phyloP scores from a whole-genome alignment of 1,140 invertebrate species.

The Elysia chlorotica region DNA sequence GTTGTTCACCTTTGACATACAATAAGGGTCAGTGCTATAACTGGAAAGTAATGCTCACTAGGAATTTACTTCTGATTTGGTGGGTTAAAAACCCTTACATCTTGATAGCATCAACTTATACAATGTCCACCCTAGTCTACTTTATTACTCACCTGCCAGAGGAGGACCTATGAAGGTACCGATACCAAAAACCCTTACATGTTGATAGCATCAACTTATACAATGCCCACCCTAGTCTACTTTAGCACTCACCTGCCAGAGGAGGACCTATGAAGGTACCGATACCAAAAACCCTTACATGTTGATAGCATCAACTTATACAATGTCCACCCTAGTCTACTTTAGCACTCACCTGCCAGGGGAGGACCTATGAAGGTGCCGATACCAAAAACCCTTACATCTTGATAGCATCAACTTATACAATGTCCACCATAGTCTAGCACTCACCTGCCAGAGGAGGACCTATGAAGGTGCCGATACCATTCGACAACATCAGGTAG shows the following conservation, averaged over 20 bases:
- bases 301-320: not conserved
- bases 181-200: too few relatives aligned
- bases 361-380: not conserved
- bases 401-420: not conserved
- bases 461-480: constrained; percentile 46
- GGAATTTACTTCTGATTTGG: too few relatives aligned
- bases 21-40: too few relatives aligned
- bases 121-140: too few relatives aligned
- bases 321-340: not conserved
- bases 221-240: too few relatives aligned
- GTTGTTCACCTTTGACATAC: too few relatives aligned
- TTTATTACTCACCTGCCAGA: too few relatives aligned
- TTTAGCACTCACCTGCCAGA: too few relatives aligned
- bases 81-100: too few relatives aligned
- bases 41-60: too few relatives aligned
- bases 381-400: not conserved
- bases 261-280: not conserved
- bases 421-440: not conserved
- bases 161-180: not conserved
- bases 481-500: constrained; percentile 53
- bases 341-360: constrained; percentile 44
- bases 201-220: too few relatives aligned
- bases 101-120: too few relatives aligned
- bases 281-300: not conserved
- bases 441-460: constrained; percentile 50